Conservation (phyloP, 2,797 vertebrate genomes). For the Taenioides sp. region DNA sequence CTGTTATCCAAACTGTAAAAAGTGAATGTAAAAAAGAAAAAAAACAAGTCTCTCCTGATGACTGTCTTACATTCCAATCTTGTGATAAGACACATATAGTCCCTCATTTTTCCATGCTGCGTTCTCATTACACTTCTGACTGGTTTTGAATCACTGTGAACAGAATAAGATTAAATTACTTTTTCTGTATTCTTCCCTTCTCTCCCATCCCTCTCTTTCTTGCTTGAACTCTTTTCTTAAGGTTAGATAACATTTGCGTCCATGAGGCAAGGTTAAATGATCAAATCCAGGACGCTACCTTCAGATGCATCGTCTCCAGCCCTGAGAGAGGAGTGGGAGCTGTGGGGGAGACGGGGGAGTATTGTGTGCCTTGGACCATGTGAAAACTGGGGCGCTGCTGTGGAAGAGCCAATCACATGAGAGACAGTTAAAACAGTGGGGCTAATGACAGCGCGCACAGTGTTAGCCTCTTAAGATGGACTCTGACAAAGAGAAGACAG, state of each 20-base stretch:
- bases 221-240: slow-evolving; percentile 62
- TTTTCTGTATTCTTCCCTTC: neutral
- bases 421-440: slow-evolving; percentile 17
- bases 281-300: slow-evolving; percentile 45
- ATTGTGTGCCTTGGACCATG: slow-evolving; percentile 42
- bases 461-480: slow-evolving; percentile 35
- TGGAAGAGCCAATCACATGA: slow-evolving; percentile 29
- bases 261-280: slow-evolving; percentile 63
- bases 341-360: slow-evolving; percentile 46
- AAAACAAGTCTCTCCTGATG: neutral
- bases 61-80: neutral
- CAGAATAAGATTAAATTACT: slow-evolving; percentile 41
- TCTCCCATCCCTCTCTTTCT: slow-evolving; percentile 25
- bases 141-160: slow-evolving; percentile 31
- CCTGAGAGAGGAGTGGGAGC: slow-evolving; percentile 51
- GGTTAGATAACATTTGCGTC: slow-evolving; percentile 80
- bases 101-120: slow-evolving; percentile 12
- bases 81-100: slow-evolving; percentile 17
- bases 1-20: neutral
- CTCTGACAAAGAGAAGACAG: slow-evolving; percentile 22
- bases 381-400: slow-evolving; percentile 42
- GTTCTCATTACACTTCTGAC: slow-evolving; percentile 8
- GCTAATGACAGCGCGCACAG: slow-evolving; percentile 29
- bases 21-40: neutral
- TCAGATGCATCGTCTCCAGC: slow-evolving; percentile 56